Evolutionary conservation across 2,888 invertebrate species (phyloP).

Genomic region (Drosophila cognata): DNA sequence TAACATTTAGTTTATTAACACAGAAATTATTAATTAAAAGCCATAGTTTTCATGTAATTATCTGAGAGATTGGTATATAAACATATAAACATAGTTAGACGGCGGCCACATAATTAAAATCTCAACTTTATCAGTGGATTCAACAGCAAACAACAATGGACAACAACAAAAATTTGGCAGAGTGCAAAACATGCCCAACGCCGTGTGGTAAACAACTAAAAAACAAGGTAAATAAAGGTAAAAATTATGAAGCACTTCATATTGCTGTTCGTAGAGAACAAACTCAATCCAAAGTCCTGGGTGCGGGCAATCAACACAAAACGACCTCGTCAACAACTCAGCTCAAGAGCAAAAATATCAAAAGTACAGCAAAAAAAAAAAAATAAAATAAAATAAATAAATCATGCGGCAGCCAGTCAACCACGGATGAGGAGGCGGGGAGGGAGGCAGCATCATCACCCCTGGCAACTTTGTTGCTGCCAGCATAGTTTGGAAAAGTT

Average conservation of each 20-base stretch:
- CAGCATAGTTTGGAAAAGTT: conserved; percentile 73
- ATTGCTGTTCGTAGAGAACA: conserved; percentile 53
- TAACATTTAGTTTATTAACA: neutral
- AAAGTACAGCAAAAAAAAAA: conserved; percentile 47
- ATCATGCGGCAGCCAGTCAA: conserved; percentile 42
- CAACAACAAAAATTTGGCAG: conserved; percentile 27
- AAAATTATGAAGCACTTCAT: conserved; percentile 79
- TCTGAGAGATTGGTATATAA: conserved; percentile 25
- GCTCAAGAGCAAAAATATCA: conserved; percentile 73
- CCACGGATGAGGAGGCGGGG: conserved; percentile 23
- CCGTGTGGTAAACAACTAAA: conserved; percentile 60
- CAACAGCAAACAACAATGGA: conserved; percentile 31
- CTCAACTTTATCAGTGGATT: conserved; percentile 68
- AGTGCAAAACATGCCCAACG: conserved; percentile 52
- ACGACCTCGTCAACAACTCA: conserved; percentile 78
- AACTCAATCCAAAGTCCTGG: conserved; percentile 65
- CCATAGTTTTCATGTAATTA: conserved; percentile 24
- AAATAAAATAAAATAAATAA: conserved; percentile 11
- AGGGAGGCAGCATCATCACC: conserved; percentile 70
- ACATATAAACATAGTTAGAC: conserved; percentile 36
- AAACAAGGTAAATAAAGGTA: conserved; percentile 75
- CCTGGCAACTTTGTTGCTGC: conserved; percentile 76
- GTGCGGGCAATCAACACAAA: conserved; percentile 76
- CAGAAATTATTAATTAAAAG: conserved; percentile 8
- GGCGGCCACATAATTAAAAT: conserved; percentile 68